Conservation (phyloP, 2,797 vertebrate genomes). For the Enteromius trimaculatus region DNA sequence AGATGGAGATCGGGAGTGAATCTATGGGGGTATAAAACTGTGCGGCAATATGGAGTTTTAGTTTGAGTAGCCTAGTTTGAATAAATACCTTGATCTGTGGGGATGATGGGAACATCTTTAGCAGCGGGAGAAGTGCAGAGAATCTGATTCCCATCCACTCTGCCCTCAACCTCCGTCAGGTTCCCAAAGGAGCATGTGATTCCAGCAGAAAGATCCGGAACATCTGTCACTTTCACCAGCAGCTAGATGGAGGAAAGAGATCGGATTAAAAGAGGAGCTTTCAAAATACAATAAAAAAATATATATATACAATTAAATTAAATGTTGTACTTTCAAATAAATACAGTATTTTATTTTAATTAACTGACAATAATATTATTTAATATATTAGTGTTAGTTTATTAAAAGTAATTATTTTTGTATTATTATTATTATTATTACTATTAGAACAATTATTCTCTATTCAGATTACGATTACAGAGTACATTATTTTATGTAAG, state of each 20-base stretch:
- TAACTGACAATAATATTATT: not conserved
- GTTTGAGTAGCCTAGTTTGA: constrained; percentile 1
- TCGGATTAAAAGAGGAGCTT: not conserved
- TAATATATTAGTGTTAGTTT: not conserved
- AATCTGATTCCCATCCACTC: constrained; percentile 88
- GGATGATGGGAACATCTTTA: constrained; percentile 92
- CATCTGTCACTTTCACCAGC: constrained; percentile 89
- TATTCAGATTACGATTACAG: not conserved
- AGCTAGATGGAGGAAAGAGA: constrained; percentile 77
- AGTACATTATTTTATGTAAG: not conserved
- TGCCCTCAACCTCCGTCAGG: constrained; percentile 91
- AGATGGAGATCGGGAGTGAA: not conserved
- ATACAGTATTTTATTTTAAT: not conserved
- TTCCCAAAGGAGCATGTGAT: constrained; percentile 95
- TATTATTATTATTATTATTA: not conserved
- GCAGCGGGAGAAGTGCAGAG: constrained; percentile 91
- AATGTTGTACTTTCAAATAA: not conserved
- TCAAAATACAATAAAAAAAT: too few species aligned
- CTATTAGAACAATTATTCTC: not conserved
- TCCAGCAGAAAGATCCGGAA: constrained; percentile 89
- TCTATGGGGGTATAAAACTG: not conserved
- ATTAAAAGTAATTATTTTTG: not conserved
- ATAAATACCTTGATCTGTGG: constrained; percentile 88
- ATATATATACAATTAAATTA: too few species aligned
- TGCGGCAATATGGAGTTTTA: not conserved